A percentile compares a stretch with the other conserved stretches of the same genome.
Evolutionary conservation across 53 echinoderm and acorn worm species (phyloP).

Genomic region (Hippasteria phrygiana): DNA sequence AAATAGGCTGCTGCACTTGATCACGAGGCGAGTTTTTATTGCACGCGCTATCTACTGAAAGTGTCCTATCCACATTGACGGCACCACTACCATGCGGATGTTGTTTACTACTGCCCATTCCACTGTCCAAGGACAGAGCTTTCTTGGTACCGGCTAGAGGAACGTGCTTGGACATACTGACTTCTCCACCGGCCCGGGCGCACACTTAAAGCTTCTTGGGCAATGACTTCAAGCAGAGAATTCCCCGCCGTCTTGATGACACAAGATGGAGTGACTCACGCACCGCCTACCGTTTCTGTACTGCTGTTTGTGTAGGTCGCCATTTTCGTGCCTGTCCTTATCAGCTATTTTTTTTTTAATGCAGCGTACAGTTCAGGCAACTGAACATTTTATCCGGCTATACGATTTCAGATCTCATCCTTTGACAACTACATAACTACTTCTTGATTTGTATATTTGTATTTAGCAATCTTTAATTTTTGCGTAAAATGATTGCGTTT

Average conservation of each 20-base stretch:
- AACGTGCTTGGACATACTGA: conserved; percentile 56
- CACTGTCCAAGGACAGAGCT: conserved; percentile 48
- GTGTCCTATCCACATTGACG: conserved; percentile 6
- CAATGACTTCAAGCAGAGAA: conserved; percentile 6
- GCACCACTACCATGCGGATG: neutral
- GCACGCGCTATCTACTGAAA: conserved; percentile 26
- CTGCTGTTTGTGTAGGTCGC: conserved; percentile 39
- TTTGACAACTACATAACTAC: neutral
- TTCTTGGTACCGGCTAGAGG: conserved; percentile 24
- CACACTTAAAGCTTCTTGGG: conserved; percentile 33
- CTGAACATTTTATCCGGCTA: neutral
- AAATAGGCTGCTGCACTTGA: neutral
- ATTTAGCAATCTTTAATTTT: too few species aligned
- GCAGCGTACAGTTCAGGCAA: conserved; percentile 3
- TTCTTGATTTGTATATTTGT: neutral
- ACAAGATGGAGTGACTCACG: conserved; percentile 39
- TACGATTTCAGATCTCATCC: neutral
- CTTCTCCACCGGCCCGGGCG: neutral
- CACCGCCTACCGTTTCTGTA: conserved; percentile 35
- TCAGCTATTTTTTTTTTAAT: neutral
- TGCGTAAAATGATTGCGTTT: neutral
- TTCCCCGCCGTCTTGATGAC: conserved; percentile 44
- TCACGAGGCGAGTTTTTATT: conserved; percentile 19
- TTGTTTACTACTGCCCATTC: conserved; percentile 20
- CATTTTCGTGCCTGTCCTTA: conserved; percentile 9